Base-by-base conservation (phyloP, 2,888 invertebrate genomes). In the Rhimphoctona megacephalus region DNA sequence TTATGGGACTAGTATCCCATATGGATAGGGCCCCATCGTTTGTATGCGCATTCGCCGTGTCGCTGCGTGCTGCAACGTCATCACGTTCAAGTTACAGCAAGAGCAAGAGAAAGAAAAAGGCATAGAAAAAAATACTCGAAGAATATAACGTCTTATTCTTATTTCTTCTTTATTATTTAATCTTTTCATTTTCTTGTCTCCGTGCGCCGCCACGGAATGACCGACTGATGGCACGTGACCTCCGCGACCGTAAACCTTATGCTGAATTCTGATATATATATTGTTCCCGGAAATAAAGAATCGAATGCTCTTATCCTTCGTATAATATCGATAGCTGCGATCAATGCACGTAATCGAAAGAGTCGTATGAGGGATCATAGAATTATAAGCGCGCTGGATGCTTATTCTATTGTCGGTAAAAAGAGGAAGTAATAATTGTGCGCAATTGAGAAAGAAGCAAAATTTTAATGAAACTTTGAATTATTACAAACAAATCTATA, bases 181-280 rank as follows among this genome's bases (percentile, higher is more conserved):
- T 43, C 17, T 73, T 86, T 69, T 83, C 39, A 69, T 81, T 78
- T 81, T 88, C 90, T 90, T 90, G 91, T 91, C 91, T 90, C 89
- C 88, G 88, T 57, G 54, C 74, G 33, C 36, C 72, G 72, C 52
- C 78, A 78, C 67, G 77, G 39, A 74, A 67, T 81, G 90, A 90
- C 86, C 90, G 85, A 86, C 85, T 87, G 89, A 83, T 79, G 86
- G 88, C 89, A 92, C 89, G 88, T 91, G 92, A 93, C 92, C 93
- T 54, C 39, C 54, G 77, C 86, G 83, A 83, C 77, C 80, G 80
- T 46, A 67, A 54, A 77, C 73, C 25, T 69, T 64, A 54, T 61
- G 25, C 19, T 70, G 72, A 66, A 73, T 73, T 46, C 33, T 39
- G 30, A 57, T 79, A 79, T 43, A 79, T 79, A 79, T 79, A 79